phyloP scores from a whole-genome alignment of 2,113 vertebrate species.

The Mormyrus lacerda region DNA sequence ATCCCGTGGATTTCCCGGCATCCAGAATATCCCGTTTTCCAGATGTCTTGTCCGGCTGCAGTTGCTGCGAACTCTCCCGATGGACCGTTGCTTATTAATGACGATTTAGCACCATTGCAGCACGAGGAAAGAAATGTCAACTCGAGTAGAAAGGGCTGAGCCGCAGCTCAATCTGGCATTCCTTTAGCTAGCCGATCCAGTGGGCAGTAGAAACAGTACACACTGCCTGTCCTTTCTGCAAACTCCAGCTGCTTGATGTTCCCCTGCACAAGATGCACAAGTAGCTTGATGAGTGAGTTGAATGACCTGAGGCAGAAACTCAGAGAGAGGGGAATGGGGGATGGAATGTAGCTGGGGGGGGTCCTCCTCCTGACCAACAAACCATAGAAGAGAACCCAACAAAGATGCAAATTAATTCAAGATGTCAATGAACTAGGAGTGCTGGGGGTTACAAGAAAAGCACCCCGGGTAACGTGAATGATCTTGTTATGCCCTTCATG shows the following conservation, averaged over 20 bases:
- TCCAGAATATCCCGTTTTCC: neutral
- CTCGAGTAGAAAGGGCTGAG: neutral
- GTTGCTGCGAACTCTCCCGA: neutral
- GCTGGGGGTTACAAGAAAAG: neutral
- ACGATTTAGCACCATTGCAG: neutral
- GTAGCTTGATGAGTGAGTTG: neutral
- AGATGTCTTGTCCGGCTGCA: neutral
- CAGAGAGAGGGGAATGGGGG: neutral
- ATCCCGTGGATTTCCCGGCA: neutral
- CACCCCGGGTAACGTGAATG: neutral
- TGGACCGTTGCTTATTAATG: no score
- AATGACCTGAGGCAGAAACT: neutral
- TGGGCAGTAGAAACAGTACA: neutral
- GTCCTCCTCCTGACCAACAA: neutral
- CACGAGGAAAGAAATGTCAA: neutral
- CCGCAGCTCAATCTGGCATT: neutral
- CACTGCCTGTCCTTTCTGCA: neutral
- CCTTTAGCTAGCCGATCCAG: no score
- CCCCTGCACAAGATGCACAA: neutral
- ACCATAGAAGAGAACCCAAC: neutral
- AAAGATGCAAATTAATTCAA: conserved; percentile 8
- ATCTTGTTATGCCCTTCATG: neutral
- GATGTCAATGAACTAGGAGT: conserved; percentile 9
- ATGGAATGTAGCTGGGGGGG: neutral
- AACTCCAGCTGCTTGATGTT: neutral